Base-by-base conservation (phyloP, 2,888 invertebrate species). In the Tuta absoluta region DNA sequence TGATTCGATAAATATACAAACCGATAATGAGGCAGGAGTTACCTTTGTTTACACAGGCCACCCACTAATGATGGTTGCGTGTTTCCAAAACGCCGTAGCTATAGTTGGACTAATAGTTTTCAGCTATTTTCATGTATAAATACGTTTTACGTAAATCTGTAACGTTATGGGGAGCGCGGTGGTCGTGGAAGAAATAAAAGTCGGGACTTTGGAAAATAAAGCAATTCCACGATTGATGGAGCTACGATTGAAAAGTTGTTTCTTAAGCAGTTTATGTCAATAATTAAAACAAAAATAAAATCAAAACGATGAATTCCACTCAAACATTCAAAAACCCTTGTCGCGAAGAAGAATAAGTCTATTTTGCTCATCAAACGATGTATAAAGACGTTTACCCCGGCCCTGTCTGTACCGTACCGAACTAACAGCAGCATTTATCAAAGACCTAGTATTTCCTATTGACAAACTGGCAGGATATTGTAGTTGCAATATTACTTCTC, bases 31-130 rank as follows among this genome's bases (percentile, higher is more conserved):
- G 69, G 74, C 79, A 80, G 56, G 56, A 72, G 72, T 76, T 77
- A 56, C 56, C 56, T 33, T 56, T 68, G 73, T 64, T 72, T 74
- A 72, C 70, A 75, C 72, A 73, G 69, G 68, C 17, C 24, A 56
- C 28, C 24, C 28, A 56, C 68, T 75, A 77, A 80, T 75, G 71
- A 70, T 64, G 60, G 71, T 78, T 74, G 77, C 79, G 78, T 81
- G 66, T 62, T 53, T 51, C 49, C 63, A 41, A 63, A 63, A 19
- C 37, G 28, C 19, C n/a, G 28, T 53, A 14, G 62, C 37, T 49
- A 53, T 23, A 37, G 14, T 45, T 45, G 45, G 45, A 45, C 45
- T 45, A 51, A 51, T 51, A 51, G 21, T 51, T 21, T 51, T 19
- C 51, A 45, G 17, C 45, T 45, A 51, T 63, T 65, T 61, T 41